phyloP scores from a whole-genome alignment of 1,140 invertebrate species.

The Euborellia annulipes region DNA sequence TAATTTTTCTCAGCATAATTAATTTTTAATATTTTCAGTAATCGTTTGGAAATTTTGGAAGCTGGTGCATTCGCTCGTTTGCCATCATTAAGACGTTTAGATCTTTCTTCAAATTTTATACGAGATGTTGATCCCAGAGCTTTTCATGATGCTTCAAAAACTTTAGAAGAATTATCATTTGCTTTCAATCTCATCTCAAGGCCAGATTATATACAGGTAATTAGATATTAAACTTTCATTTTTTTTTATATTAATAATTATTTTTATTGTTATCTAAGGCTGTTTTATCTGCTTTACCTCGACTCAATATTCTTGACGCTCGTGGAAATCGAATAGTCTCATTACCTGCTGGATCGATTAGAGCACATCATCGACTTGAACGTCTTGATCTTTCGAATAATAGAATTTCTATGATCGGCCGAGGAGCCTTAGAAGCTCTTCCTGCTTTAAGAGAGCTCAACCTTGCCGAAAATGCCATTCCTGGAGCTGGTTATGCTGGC shows the following conservation, averaged over 20 bases:
- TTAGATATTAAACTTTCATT: too few species aligned
- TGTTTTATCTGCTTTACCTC: constrained; percentile 27
- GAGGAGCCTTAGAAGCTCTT: constrained; percentile 61
- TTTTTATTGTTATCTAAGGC: too few species aligned
- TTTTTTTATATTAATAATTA: too few species aligned
- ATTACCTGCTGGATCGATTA: constrained; percentile 53
- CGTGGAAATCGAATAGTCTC: constrained; percentile 51
- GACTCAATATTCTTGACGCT: constrained; percentile 55
- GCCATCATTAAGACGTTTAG: constrained; percentile 49
- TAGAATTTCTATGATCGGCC: constrained; percentile 48
- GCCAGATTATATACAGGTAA: too few species aligned
- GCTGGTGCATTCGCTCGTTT: constrained; percentile 63
- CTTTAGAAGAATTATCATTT: too few species aligned
- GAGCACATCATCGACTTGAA: constrained; percentile 62
- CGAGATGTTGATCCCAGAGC: constrained; percentile 61
- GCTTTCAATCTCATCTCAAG: too few species aligned
- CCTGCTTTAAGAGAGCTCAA: constrained; percentile 63
- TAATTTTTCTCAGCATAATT: too few species aligned
- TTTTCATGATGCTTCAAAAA: constrained; percentile 27
- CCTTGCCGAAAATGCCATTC: constrained; percentile 46
- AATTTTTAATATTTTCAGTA: too few species aligned
- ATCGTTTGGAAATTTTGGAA: too few species aligned
- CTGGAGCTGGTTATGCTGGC: neutral
- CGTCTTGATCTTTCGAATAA: constrained; percentile 67
- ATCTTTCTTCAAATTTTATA: constrained; percentile 65